Conservation (phyloP, 2,888 invertebrate genomes). For the Margaritifera margaritifera region DNA sequence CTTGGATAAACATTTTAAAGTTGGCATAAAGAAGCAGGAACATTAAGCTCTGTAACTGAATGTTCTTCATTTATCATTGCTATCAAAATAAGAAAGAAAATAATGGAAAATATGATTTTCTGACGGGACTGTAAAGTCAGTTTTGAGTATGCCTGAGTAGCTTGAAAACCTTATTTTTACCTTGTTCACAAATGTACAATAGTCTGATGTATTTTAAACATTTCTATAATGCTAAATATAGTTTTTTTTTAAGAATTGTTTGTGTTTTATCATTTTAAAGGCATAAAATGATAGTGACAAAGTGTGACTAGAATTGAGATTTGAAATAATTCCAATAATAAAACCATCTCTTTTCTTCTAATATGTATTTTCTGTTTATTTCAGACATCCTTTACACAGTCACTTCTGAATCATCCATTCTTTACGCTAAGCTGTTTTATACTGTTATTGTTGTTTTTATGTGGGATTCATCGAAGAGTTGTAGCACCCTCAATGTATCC, state of each 20-base stretch:
- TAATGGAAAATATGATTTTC: too few species aligned
- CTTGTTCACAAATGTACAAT: too few species aligned
- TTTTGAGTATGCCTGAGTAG: too few species aligned
- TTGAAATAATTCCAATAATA: not conserved
- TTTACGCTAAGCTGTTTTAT: slow-evolving; percentile 85
- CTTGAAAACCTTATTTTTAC: too few species aligned
- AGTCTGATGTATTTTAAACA: not conserved
- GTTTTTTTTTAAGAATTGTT: not conserved
- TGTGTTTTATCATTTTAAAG: not conserved
- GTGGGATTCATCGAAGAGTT: slow-evolving; percentile 96
- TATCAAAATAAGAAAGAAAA: too few species aligned
- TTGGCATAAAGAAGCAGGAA: too few species aligned
- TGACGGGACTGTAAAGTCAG: too few species aligned
- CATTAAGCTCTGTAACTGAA: too few species aligned
- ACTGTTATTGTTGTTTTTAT: slow-evolving; percentile 87
- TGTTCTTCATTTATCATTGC: too few species aligned
- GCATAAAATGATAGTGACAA: too few species aligned
- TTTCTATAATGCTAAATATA: not conserved
- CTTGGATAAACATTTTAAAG: too few species aligned
- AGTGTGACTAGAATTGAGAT: not conserved
- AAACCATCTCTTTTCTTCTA: not conserved
- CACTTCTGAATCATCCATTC: slow-evolving; percentile 93
- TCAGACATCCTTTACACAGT: slow-evolving; percentile 79
- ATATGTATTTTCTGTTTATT: slow-evolving; percentile 15
- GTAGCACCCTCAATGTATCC: slow-evolving; percentile 83